These are phyloP conservation scores for Heliconius himera DNA, from an alignment of 1,140 invertebrate genomes.

Conservation along the genomic window DNA sequence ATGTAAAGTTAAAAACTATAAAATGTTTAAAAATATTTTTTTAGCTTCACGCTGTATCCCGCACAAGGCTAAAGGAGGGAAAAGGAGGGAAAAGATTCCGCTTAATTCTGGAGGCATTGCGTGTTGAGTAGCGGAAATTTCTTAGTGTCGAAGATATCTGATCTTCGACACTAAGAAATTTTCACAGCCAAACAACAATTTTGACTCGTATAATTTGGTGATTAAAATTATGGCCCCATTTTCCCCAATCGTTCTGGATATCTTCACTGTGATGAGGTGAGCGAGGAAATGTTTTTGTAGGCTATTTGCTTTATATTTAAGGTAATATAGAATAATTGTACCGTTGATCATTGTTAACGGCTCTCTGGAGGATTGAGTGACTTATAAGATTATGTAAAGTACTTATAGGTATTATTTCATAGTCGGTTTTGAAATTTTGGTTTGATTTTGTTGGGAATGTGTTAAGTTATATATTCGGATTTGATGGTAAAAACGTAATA, in stretches of 20 bases:
- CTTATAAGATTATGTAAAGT: not conserved
- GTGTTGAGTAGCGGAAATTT: no score
- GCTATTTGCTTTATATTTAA: conserved; percentile 16
- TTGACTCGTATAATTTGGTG: conserved; percentile 49
- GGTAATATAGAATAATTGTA: conserved; percentile 13
- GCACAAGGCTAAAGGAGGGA: no score
- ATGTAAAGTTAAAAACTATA: no score
- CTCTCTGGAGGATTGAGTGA: not conserved
- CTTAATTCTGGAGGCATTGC: no score
- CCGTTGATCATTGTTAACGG: not conserved
- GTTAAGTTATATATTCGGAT: not conserved
- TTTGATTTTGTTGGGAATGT: not conserved
- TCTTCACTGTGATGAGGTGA: conserved; percentile 26
- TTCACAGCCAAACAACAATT: conserved; percentile 42
- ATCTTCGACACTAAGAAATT: conserved; percentile 43
- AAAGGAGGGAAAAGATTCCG: no score
- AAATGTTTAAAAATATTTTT: not conserved
- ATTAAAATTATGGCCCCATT: conserved; percentile 55
- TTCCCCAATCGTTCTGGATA: conserved; percentile 33
- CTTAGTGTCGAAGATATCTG: no score
- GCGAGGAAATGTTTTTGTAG: conserved; percentile 33
- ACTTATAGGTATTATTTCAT: not conserved
- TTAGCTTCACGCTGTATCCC: not conserved
- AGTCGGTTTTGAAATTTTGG: not conserved
- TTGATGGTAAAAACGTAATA: not conserved